Evolutionary conservation across 2,888 invertebrate species (phyloP).

Genomic region (Oxycera nigricornis): DNA sequence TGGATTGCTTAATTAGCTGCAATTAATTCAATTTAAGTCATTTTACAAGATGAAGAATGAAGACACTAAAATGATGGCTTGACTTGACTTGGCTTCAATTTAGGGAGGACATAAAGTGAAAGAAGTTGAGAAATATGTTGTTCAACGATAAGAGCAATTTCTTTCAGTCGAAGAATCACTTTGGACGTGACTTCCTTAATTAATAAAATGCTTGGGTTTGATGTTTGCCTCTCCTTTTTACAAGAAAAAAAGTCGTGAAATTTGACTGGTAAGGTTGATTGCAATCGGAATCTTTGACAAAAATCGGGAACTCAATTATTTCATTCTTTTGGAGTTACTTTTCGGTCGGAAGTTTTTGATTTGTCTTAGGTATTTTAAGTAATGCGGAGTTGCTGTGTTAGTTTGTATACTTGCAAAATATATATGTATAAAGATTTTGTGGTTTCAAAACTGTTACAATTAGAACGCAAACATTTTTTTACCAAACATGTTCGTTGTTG

Average conservation of each 20-base stretch:
- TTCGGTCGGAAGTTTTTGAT: no score
- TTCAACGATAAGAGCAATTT: neutral
- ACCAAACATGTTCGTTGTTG: no score
- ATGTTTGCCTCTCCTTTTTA: neutral
- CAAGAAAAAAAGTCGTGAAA: neutral
- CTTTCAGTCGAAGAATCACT: neutral
- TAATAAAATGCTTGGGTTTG: neutral
- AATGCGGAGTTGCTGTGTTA: no score
- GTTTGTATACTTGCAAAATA: no score
- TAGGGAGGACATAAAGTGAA: conserved; percentile 2
- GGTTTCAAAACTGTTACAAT: no score
- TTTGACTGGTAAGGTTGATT: neutral
- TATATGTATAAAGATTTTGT: no score
- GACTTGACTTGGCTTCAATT: conserved; percentile 19
- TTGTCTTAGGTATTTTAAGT: no score
- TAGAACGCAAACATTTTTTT: no score
- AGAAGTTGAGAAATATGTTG: neutral
- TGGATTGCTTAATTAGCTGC: conserved; percentile 32
- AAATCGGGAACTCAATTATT: neutral
- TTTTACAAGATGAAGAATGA: conserved; percentile 27
- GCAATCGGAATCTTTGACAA: neutral
- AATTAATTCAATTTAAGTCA: conserved; percentile 31
- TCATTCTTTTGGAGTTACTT: neutral
- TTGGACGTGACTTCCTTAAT: conserved; percentile 14
- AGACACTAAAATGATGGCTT: neutral